Percentiles rank a stretch among this genome's conserved stretches.
Evolutionary conservation across 2,797 vertebrate genomes (phyloP).

Genomic region (Mus minutoides): DNA sequence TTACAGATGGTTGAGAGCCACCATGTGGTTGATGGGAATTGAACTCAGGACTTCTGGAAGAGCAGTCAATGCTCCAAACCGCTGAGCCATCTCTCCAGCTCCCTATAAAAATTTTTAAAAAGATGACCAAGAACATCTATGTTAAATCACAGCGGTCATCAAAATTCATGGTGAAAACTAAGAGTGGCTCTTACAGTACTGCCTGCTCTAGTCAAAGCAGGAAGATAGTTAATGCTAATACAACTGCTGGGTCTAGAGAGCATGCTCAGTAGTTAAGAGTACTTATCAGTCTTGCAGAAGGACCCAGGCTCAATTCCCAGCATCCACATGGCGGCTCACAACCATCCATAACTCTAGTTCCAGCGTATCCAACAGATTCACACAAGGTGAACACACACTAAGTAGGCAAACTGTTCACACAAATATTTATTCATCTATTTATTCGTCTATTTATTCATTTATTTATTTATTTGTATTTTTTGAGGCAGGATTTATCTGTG

Average conservation of each 20-base stretch:
- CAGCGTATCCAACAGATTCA: neutral
- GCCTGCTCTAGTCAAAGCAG: neutral
- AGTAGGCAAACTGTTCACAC: neutral
- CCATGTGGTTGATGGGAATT: neutral
- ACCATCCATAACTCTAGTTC: neutral
- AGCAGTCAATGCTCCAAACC: neutral
- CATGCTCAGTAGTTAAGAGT: neutral
- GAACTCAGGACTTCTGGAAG: neutral
- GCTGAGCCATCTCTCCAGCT: neutral
- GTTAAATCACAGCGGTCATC: neutral
- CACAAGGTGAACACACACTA: neutral
- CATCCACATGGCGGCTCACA: neutral
- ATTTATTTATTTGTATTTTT: too few species aligned
- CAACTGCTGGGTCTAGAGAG: neutral
- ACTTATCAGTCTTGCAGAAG: neutral
- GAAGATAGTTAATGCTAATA: neutral
- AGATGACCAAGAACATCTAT: neutral
- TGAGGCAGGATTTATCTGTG: neutral
- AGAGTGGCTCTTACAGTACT: neutral
- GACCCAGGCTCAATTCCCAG: neutral
- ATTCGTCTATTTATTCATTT: too few species aligned
- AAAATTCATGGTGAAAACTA: neutral
- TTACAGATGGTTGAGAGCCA: neutral
- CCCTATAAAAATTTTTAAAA: neutral
- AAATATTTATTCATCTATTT: neutral